A percentile compares a stretch with the other conserved stretches of the same genome.
These are phyloP conservation scores for Chiridota heheva DNA, from an alignment of 35 echinoderm and acorn worm genomes.

Conservation along the genomic window DNA sequence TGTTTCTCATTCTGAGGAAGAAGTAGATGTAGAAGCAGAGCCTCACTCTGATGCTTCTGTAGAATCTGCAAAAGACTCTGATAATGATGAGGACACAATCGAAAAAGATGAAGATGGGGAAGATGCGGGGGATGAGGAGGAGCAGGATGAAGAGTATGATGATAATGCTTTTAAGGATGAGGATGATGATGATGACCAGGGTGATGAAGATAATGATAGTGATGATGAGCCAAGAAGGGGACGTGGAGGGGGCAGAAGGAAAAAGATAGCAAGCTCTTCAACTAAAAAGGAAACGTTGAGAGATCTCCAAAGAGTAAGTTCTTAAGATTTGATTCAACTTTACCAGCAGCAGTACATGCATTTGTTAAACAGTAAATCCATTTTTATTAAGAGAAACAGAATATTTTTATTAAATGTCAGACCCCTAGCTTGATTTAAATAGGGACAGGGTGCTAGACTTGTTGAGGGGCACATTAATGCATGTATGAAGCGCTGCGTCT, in stretches of 20 bases:
- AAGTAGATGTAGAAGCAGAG: no score
- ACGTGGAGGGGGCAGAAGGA: constrained; percentile 4
- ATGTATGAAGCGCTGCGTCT: no score
- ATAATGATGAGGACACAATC: constrained; percentile 28
- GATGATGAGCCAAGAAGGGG: constrained; percentile 19
- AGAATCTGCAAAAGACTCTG: constrained; percentile 32
- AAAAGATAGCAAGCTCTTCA: constrained; percentile 18
- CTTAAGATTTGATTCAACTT: constrained; percentile 1
- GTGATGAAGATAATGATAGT: constrained; percentile 46
- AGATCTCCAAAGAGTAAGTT: constrained; percentile 30
- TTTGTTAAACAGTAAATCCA: neutral
- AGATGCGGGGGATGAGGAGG: constrained; percentile 14
- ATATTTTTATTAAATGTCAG: neutral
- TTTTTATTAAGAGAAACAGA: neutral
- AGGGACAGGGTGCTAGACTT: no score
- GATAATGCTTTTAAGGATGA: neutral
- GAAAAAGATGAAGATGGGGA: constrained; percentile 26
- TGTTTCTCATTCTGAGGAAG: constrained; percentile 23
- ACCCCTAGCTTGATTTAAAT: no score
- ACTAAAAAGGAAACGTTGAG: constrained; percentile 37
- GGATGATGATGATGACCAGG: constrained; percentile 6
- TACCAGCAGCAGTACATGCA: neutral
- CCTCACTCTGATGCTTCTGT: constrained; percentile 28
- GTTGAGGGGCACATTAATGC: no score
- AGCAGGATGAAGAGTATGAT: constrained; percentile 12